Evolutionary conservation across 2,113 vertebrate genomes (phyloP).

Genomic region (Mirza zaza): DNA sequence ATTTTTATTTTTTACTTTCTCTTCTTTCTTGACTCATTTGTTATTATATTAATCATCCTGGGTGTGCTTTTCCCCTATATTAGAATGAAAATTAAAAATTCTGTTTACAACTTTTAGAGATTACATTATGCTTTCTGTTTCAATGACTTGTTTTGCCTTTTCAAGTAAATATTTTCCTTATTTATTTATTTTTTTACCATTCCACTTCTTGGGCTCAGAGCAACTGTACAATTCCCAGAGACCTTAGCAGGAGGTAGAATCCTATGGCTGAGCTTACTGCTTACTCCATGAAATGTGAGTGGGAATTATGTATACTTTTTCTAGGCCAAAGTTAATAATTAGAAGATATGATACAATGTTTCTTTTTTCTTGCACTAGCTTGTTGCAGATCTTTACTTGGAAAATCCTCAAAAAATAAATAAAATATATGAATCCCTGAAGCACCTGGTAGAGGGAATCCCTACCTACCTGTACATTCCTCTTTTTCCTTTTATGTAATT

Average conservation of each 20-base stretch:
- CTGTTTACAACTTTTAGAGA: background rate
- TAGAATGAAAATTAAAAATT: background rate
- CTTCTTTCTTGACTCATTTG: background rate
- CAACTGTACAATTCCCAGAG: background rate
- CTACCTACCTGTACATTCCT: background rate
- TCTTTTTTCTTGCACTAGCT: background rate
- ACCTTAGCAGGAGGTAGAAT: background rate
- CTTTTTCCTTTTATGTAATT: background rate
- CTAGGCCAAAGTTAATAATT: background rate
- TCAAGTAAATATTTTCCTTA: background rate
- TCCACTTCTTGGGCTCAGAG: background rate
- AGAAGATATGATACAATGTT: background rate
- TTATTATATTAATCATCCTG: background rate
- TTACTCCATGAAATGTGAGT: background rate
- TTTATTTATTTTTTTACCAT: background rate
- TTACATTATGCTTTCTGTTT: background rate
- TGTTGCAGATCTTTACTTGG: background rate
- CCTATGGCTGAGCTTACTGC: background rate
- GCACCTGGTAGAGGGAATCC: background rate
- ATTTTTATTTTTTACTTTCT: background rate
- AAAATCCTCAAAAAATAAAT: background rate
- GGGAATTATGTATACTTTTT: background rate
- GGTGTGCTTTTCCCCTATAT: background rate
- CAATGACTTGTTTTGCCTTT: background rate
- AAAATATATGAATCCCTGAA: background rate